Conservation (phyloP, 1,140 invertebrate genomes). For the Tyrophagus putrescentiae region DNA sequence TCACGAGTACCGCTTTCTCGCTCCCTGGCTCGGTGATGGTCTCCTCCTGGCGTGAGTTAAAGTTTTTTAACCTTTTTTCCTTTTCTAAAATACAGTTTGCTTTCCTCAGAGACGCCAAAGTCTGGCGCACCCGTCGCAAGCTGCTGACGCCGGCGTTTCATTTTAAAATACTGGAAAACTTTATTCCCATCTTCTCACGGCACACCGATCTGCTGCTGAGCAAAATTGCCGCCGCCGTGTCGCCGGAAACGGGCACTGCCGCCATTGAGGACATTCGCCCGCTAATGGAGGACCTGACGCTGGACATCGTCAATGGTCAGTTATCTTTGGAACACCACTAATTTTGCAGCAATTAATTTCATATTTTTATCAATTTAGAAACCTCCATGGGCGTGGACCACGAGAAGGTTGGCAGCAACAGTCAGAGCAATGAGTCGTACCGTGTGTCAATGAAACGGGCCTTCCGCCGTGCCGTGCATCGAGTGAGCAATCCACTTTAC, state of each 20-base stretch:
- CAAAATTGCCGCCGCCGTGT: conserved; percentile 32
- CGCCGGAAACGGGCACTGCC: not conserved
- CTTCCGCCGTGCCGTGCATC: conserved; percentile 31
- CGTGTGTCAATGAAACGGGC: not conserved
- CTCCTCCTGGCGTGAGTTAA: conserved; percentile 44
- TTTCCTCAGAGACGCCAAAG: conserved; percentile 29
- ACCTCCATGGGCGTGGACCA: conserved; percentile 4
- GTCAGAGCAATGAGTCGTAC: not conserved
- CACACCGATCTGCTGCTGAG: conserved; percentile 34
- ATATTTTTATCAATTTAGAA: conserved; percentile 2
- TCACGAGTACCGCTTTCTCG: conserved; percentile 50
- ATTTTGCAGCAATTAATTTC: not conserved
- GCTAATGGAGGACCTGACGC: conserved; percentile 57
- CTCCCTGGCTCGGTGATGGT: conserved; percentile 69
- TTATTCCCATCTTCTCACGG: conserved; percentile 39
- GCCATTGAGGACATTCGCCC: conserved; percentile 47
- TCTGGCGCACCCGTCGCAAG: conserved; percentile 38
- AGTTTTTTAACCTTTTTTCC: not conserved
- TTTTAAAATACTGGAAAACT: conserved; percentile 41
- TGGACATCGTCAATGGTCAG: conserved; percentile 66
- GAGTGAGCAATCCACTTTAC: conserved; percentile 5
- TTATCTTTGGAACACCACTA: not conserved
- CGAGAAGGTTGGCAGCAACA: not conserved
- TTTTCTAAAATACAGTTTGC: not conserved
- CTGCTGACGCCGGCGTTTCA: conserved; percentile 42